Percentiles rank a stretch among this genome's conserved stretches.
Conservation (phyloP, 2,113 vertebrate genomes). For the Pomatostomus ruficeps region DNA sequence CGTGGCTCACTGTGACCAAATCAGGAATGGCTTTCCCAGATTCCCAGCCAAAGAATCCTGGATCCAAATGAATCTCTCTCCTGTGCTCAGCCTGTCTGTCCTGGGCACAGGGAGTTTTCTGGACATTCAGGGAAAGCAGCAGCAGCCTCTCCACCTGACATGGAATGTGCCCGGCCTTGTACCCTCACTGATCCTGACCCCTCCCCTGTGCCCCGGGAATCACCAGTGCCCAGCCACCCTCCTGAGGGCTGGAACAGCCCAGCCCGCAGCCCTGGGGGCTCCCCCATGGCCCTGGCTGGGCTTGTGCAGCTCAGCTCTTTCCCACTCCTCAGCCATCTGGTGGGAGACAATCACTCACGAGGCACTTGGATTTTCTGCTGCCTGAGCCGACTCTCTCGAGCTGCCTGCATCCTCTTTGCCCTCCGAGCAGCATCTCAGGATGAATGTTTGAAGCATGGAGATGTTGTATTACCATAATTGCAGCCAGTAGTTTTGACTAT, state of each 20-base stretch:
- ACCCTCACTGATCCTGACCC: background rate
- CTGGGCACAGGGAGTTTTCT: background rate
- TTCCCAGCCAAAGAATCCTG: background rate
- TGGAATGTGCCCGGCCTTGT: background rate
- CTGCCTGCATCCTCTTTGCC: background rate
- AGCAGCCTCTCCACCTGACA: too few species aligned
- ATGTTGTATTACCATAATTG: background rate
- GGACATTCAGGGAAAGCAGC: background rate
- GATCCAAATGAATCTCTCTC: fast-evolving
- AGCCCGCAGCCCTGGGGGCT: background rate
- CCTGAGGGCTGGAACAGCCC: background rate
- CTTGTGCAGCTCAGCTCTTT: background rate
- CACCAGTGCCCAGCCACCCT: fast-evolving
- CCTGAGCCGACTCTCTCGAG: background rate
- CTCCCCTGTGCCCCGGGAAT: fast-evolving
- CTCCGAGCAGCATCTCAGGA: background rate
- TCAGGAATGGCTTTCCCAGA: background rate
- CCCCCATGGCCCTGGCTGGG: fast-evolving
- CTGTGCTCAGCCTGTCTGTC: background rate
- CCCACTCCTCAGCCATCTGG: background rate
- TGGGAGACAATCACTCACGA: background rate
- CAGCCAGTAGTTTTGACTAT: background rate
- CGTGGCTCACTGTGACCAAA: background rate
- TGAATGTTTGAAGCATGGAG: background rate
- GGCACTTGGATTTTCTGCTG: background rate